phyloP scores from a whole-genome alignment of 1,140 invertebrate genomes.

The Lasioglossum albipes region DNA sequence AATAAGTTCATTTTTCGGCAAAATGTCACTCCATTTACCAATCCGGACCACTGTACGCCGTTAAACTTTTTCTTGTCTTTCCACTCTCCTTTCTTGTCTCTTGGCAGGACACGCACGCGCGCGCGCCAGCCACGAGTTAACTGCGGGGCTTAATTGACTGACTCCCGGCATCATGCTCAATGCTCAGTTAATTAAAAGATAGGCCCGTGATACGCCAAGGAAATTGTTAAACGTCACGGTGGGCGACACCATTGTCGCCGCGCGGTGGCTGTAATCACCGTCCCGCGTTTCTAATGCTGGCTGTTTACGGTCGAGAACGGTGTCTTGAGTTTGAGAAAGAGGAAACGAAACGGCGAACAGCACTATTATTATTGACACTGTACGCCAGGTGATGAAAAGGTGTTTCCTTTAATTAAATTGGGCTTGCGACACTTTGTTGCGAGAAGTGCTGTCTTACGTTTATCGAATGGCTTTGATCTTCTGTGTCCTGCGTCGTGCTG shows the following conservation, averaged over 20 bases:
- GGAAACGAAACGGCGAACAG: not conserved
- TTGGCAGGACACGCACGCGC: constrained; percentile 42
- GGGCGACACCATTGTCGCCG: constrained; percentile 29
- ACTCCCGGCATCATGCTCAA: constrained; percentile 65
- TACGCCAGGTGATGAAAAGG: no score
- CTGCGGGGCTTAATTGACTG: constrained; percentile 58
- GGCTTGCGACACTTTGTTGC: no score
- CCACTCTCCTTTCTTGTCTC: not conserved
- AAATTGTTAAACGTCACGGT: constrained; percentile 59
- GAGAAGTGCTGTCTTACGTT: no score
- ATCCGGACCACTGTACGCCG: not conserved
- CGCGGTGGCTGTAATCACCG: not conserved
- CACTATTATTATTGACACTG: no score
- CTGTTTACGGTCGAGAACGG: not conserved
- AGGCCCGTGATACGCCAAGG: constrained; percentile 49
- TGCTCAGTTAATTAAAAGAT: constrained; percentile 66
- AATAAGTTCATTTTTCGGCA: no score
- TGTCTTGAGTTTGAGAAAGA: not conserved
- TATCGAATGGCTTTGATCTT: no score
- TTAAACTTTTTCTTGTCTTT: constrained; percentile 44
- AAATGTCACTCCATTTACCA: no score
- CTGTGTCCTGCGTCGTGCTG: no score
- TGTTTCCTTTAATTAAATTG: no score
- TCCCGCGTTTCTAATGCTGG: constrained; percentile 1
- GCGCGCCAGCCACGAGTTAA: not conserved